These are phyloP conservation scores for Sipha maydis DNA, from an alignment of 2,888 invertebrate genomes.

Conservation along the genomic window DNA sequence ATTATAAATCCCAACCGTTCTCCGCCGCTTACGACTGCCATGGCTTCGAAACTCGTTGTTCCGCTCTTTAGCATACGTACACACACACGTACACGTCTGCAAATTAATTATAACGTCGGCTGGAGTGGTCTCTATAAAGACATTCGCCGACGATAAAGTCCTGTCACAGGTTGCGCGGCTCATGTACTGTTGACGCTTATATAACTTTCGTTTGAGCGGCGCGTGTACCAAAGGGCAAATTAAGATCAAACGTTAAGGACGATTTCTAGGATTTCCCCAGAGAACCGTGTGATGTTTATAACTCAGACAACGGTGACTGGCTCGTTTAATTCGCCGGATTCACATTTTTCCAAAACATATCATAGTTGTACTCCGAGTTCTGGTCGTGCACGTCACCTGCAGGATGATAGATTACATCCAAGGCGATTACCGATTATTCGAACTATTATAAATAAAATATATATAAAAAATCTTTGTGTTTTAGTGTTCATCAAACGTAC, in stretches of 20 bases:
- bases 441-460: no score
- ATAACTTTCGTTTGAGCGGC: not conserved
- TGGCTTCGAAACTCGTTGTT: no score
- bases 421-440: no score
- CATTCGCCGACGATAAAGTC: no score
- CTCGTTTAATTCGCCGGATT: not conserved
- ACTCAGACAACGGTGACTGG: not conserved
- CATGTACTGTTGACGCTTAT: not conserved
- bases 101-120: not conserved
- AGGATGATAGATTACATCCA: not conserved
- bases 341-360: not conserved
- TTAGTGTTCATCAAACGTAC: no score
- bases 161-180: not conserved
- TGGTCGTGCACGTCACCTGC: not conserved
- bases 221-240: not conserved
- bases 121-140: not conserved
- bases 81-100: not conserved
- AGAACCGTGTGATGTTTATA: not conserved
- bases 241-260: slow-evolving; percentile 21
- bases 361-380: not conserved
- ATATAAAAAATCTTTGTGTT: no score
- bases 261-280: slow-evolving; percentile 2
- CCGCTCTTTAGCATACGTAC: no score
- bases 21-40: no score
- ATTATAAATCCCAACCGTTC: no score